Evolutionary conservation across 2,797 vertebrate genomes (phyloP), one percentile per base, ranked within the genome.

Genomic region (Microhierax caerulescens): DNA sequence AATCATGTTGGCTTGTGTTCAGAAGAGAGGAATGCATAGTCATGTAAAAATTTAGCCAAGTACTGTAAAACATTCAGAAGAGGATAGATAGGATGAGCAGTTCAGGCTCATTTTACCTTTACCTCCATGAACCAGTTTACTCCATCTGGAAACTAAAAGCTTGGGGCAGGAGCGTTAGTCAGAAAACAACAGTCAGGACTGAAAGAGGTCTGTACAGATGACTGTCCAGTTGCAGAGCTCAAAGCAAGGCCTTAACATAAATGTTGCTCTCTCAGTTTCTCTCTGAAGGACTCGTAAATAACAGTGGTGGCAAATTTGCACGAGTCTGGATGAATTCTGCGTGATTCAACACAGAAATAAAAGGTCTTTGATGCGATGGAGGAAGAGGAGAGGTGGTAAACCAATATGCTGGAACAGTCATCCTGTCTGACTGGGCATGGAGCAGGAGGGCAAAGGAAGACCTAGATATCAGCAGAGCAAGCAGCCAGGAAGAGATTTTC

Each of bases 1-100:
- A 95, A 94, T 97, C 94, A 95, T 72, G 18, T 22, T 87, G 75
- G 84, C 70, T 85, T 64, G 27, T 72, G 68, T 75, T 93, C 90
- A 72, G 85, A 56, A 67, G 9, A 63, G 19, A 95, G 64, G 86
- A 92, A 89, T 89, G 88, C 64, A 60, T 8, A 91, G 56, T 50
- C 92, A 80, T 8, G 7, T 79, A 69, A 86, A 95, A 90, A 70
- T 48, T 45, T 28, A 81, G 23, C 57, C 21, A 76, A 79, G 25
- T 32, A 50, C 39, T 88, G 91, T 59, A 56, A 91, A 89, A 54
- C 5, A 47, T 45, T 78, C 54, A 48, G 77, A 92, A 84, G 56
- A 67, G 11, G 19, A n/a, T 45, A 76, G 51, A 72, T 3, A 89
- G 51, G 28, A 91, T n/a, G 43, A 77, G 34, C 63, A 67, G 16